Evolutionary conservation across 2,888 invertebrate genomes (phyloP).

Genomic region (Nemurella pictetii): DNA sequence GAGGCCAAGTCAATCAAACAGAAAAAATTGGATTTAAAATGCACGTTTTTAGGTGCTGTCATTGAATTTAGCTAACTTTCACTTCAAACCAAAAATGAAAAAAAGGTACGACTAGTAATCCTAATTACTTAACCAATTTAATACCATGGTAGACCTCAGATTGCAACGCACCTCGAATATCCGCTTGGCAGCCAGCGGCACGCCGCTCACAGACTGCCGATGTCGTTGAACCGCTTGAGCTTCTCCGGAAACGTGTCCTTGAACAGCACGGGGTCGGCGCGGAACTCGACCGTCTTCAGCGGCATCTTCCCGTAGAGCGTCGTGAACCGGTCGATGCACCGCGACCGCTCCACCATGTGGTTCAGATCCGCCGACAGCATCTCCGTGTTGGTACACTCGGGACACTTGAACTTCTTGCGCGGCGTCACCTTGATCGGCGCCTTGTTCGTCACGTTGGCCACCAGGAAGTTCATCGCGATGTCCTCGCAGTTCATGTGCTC

Average conservation of each 20-base stretch:
- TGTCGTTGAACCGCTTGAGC: conserved; percentile 83
- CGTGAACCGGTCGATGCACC: conserved; percentile 82
- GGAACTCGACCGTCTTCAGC: conserved; percentile 83
- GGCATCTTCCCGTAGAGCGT: conserved; percentile 86
- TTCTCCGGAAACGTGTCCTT: conserved; percentile 83
- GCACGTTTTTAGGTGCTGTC: too few relatives aligned
- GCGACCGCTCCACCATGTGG: conserved; percentile 91
- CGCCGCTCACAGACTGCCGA: conserved; percentile 78
- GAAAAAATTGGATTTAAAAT: too few relatives aligned
- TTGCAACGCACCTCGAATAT: background rate
- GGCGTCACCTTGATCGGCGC: conserved; percentile 94
- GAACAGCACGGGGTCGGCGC: conserved; percentile 94
- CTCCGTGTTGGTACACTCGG: conserved; percentile 90
- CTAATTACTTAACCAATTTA: too few relatives aligned
- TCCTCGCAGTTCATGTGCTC: conserved; percentile 97
- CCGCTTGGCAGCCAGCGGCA: background rate
- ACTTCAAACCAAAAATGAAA: too few relatives aligned
- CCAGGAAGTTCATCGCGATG: conserved; percentile 96
- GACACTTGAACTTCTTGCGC: conserved; percentile 95
- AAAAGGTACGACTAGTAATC: too few relatives aligned
- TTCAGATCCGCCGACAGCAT: conserved; percentile 90
- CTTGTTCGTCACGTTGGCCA: conserved; percentile 90
- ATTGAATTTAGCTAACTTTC: too few relatives aligned
- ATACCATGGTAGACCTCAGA: background rate
- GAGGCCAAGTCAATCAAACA: too few relatives aligned